Percentiles rank a stretch among this genome's conserved stretches.
Conservation (phyloP, 2,888 invertebrate species). For the Sphaerophoria rueppellii region DNA sequence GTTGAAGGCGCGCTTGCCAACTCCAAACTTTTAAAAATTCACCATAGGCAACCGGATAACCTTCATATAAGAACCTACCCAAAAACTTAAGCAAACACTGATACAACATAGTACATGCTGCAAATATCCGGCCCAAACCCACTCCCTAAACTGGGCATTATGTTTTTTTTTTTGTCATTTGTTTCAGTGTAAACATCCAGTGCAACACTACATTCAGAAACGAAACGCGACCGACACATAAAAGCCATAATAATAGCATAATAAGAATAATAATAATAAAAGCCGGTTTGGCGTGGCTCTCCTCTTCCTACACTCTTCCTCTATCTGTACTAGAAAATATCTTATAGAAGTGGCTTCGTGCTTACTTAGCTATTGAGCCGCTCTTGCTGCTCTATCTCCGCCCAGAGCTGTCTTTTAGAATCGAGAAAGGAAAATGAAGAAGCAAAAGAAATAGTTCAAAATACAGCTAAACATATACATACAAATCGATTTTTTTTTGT, state of each 20-base stretch:
- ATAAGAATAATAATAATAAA: conserved; percentile 72
- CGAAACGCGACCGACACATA: conserved; percentile 71
- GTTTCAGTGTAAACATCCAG: conserved; percentile 72
- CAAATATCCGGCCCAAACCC: conserved; percentile 72
- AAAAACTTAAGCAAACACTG: conserved; percentile 54
- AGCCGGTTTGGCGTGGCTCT: conserved; percentile 69
- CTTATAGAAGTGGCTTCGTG: conserved; percentile 30
- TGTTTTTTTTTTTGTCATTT: conserved; percentile 51
- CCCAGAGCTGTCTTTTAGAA: conserved; percentile 40
- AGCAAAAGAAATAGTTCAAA: conserved; percentile 68
- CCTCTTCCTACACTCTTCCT: conserved; percentile 28
- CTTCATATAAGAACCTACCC: conserved; percentile 13
- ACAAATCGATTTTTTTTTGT: conserved; percentile 51
- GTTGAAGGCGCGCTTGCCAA: no score
- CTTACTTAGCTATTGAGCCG: conserved; percentile 12
- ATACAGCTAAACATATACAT: conserved; percentile 60
- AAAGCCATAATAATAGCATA: conserved; percentile 72
- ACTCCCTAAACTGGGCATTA: background rate
- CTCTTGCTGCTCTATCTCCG: conserved; percentile 35
- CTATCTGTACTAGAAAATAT: conserved; percentile 1
- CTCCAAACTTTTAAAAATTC: background rate
- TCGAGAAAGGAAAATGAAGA: conserved; percentile 47
- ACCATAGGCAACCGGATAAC: background rate
- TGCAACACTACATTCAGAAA: conserved; percentile 70
- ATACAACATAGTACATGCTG: conserved; percentile 27